A percentile compares a stretch with the other conserved stretches of the same genome.
Conservation (phyloP, 2,888 invertebrate species). For the Microctonus brassicae region DNA sequence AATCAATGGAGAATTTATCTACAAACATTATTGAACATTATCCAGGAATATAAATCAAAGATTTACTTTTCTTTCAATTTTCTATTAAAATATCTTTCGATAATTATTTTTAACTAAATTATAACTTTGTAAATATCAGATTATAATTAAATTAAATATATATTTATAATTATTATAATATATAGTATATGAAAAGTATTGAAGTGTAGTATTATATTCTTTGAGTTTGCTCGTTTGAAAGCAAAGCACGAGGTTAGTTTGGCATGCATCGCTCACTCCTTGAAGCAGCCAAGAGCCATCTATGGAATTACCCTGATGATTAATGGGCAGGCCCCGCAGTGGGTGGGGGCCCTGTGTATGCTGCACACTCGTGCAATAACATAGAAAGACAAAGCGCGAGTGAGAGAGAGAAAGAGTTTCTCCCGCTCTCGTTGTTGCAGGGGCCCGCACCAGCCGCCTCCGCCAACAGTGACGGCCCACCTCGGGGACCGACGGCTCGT, state of each 20-base stretch:
- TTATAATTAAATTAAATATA: no score
- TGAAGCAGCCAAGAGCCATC: constrained; percentile 64
- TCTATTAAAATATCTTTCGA: no score
- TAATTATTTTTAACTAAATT: neutral
- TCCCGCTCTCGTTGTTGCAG: constrained; percentile 31
- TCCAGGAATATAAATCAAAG: no score
- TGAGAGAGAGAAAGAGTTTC: constrained; percentile 49
- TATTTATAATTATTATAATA: no score
- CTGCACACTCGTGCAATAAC: constrained; percentile 39
- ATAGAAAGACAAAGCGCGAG: no score
- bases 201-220: no score
- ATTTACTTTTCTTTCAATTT: no score
- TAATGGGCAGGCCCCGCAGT: constrained; percentile 59
- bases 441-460: constrained; percentile 43
- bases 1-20: no score
- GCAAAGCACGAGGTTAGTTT: constrained; percentile 61
- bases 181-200: no score
- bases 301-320: constrained; percentile 69
- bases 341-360: constrained; percentile 33
- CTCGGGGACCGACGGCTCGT: constrained; percentile 37
- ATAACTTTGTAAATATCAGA: neutral
- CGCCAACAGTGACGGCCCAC: constrained; percentile 46
- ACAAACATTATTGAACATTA: no score
- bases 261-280: constrained; percentile 67
- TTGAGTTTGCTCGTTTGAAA: constrained; percentile 52